A percentile compares a stretch with the other conserved stretches of the same genome.
Conservation (phyloP, 2,797 vertebrate genomes). For the Rhodeus uyekii region DNA sequence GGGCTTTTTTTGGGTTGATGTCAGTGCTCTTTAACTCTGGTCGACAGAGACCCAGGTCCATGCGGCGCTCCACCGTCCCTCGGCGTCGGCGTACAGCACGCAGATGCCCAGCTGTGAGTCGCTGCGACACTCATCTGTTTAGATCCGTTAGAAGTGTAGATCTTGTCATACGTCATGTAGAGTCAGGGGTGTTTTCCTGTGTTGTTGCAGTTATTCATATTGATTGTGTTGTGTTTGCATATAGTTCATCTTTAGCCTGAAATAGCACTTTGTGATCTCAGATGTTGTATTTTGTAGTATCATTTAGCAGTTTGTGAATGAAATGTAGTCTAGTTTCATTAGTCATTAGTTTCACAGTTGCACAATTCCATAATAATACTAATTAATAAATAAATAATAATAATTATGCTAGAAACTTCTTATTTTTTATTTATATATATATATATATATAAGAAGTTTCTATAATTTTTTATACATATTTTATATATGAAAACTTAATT, state of each 20-base stretch:
- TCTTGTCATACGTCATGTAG: not conserved
- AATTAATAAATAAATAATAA: too few relatives aligned
- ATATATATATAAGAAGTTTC: not conserved
- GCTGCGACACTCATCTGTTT: not conserved
- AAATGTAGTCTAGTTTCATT: not conserved
- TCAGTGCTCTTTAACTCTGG: conserved; percentile 44
- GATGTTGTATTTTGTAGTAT: not conserved
- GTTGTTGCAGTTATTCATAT: not conserved
- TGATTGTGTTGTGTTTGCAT: not conserved
- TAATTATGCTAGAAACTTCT: too few relatives aligned
- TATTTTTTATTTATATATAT: too few relatives aligned
- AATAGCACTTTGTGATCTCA: not conserved
- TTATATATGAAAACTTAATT: not conserved
- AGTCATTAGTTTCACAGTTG: not conserved
- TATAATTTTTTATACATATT: not conserved
- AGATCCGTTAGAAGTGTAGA: conserved; percentile 4
- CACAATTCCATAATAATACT: not conserved
- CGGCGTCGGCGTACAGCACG: conserved; percentile 16
- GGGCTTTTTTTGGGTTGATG: conserved; percentile 17
- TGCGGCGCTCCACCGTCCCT: not conserved
- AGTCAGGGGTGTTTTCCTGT: not conserved
- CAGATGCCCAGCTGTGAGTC: conserved; percentile 51
- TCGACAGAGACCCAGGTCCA: conserved; percentile 70
- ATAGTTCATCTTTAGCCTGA: not conserved
- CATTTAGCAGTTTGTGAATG: not conserved